phyloP scores from a whole-genome alignment of 1,140 invertebrate species.

The Drosophila cardini region DNA sequence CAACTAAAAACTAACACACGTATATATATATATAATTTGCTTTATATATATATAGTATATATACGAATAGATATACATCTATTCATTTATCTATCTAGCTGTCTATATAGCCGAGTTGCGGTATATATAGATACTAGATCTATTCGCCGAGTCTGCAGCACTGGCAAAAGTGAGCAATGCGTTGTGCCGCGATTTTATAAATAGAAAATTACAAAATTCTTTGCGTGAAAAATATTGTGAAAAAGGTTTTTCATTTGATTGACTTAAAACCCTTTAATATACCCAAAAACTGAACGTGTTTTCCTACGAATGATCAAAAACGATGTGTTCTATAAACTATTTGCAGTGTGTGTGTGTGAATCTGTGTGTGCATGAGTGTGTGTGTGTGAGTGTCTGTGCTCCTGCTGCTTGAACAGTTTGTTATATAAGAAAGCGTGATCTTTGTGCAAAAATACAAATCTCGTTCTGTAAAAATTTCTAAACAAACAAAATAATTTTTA shows the following conservation, averaged over 20 bases:
- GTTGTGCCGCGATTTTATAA: conserved; percentile 69
- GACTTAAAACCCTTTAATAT: conserved; percentile 9
- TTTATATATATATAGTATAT: conserved; percentile 19
- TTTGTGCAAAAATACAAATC: conserved; percentile 55
- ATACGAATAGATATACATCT: conserved; percentile 24
- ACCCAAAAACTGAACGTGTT: conserved; percentile 6
- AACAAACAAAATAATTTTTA: conserved; percentile 41
- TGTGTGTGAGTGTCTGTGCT: conserved; percentile 24
- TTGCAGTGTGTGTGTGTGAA: conserved; percentile 13
- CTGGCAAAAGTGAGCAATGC: conserved; percentile 80
- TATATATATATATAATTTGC: conserved; percentile 2
- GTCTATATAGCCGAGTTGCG: conserved; percentile 66
- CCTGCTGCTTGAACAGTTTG: conserved; percentile 22
- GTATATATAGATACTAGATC: conserved; percentile 72
- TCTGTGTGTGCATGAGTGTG: conserved; percentile 19
- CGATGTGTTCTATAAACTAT: conserved; percentile 4
- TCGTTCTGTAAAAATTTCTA: conserved; percentile 21
- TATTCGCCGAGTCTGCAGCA: conserved; percentile 72
- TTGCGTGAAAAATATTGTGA: conserved; percentile 59
- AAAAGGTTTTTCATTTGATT: conserved; percentile 49
- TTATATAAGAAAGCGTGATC: conserved; percentile 77
- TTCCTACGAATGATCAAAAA: background rate
- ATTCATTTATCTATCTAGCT: conserved; percentile 62
- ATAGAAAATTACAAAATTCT: conserved; percentile 80
- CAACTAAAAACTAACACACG: conserved; percentile 72